Base-by-base conservation (phyloP, 92 coral and sea anemone genomes). In the Galaxea fascicularis region DNA sequence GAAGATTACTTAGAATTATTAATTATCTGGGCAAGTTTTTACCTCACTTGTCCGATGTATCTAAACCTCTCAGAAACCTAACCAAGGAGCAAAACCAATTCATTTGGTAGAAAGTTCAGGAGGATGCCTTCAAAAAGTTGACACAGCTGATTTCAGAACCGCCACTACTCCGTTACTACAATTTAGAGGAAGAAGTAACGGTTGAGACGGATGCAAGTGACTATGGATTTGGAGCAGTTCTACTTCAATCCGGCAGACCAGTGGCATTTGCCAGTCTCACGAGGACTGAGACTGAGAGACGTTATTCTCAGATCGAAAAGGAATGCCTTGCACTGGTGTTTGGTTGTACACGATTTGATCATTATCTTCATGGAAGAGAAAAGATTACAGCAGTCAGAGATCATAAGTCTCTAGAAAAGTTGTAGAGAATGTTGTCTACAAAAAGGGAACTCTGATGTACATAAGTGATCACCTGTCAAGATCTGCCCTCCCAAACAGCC, bases 381-480 rank as follows among this genome's bases (percentile, higher is more conserved):
- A 64, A 59, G 54, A 62, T 62, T 10, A 78, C 73, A 26, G 74
- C 59, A 14, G 35, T 79, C n/a, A 79, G 25, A 27, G 85, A 79
- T 21, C 75, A 79, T 20, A 79, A 29, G 28, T 10, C 26, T 52
- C 24, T 52, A 14, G 25, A 71, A 41, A 71, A 44, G 41, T 84
- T 47, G 45, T 11, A 13, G 30, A 21, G 22, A 70, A 84, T 53
- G 80, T 73, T 24, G 31, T 31, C 44, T 76, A 84, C 88, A 68
- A 84, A 47, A 74, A 64, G 65, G 76, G 75, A 10, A 62, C 65
- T 41, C 73, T 8, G 64, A 79, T 78, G 84, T 56, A 81, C 47
- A 81, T 69, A 12, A 78, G 83, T 31, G 53, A 82, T 71, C 79
- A 69, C 52, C 86, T 82, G 20, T 82, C 79, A 10, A 69, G 79